Evolutionary conservation across 2,888 invertebrate species (phyloP).

Genomic region (Oligia strigilis): DNA sequence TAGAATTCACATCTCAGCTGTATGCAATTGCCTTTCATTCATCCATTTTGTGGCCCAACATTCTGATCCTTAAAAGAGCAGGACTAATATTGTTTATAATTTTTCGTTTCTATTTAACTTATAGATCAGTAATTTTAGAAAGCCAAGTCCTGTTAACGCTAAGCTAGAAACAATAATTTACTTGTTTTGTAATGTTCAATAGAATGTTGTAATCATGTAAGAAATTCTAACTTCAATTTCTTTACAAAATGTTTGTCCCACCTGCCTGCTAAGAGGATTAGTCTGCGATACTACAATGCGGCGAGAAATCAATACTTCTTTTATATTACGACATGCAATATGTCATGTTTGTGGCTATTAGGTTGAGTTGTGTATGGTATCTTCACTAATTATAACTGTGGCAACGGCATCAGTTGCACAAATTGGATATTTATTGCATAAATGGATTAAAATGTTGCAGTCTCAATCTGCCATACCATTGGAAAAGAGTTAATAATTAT

Average conservation of each 20-base stretch:
- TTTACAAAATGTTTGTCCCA: constrained; percentile 74
- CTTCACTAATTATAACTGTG: constrained; percentile 1
- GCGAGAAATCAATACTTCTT: constrained; percentile 84
- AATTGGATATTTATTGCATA: not conserved
- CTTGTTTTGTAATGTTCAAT: not conserved
- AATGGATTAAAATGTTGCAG: not conserved
- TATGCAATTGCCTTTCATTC: not conserved
- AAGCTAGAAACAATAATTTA: not conserved
- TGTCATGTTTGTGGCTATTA: constrained; percentile 36
- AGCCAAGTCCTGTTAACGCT: constrained; percentile 6
- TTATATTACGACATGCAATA: constrained; percentile 70
- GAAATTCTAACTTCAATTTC: not conserved
- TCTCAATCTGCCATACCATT: not conserved
- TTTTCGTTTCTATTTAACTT: not conserved
- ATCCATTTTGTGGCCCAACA: not conserved
- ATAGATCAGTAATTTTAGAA: not conserved
- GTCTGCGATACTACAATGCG: constrained; percentile 54
- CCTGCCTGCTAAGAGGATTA: constrained; percentile 85
- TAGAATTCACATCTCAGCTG: not conserved
- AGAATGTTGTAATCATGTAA: not conserved
- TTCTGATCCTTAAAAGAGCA: not conserved
- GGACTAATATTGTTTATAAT: no score
- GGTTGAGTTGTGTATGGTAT: not conserved
- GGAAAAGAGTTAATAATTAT: not conserved
- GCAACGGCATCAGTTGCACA: not conserved